Evolutionary conservation across 2,797 vertebrate species (phyloP), one percentile per base, ranked within the genome.

Genomic region (Lophura swinhoii): DNA sequence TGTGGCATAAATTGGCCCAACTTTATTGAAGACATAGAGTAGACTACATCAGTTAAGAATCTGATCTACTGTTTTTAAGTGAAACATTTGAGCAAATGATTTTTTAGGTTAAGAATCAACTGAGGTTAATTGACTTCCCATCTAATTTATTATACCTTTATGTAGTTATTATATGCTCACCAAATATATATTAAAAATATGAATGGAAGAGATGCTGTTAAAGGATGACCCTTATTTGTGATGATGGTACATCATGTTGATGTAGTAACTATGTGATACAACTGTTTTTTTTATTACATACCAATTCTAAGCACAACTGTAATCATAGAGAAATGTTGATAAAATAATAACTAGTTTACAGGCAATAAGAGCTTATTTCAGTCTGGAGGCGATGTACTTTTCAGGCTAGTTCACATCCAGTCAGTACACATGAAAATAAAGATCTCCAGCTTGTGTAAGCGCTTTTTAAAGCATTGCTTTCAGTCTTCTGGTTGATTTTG

Each of bases 71-170:
- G 4, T 31, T 95, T 95, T 87, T 59, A 80, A 87, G 59, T 91
- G 55, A 95, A 92, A 83, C 48, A 64, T 78, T 83, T 83, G 33
- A 88, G 31, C 33, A 94, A 94, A 85, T 87, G 4, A 28, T 81
- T 80, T 93, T 75, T 70, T 63, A 94, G 84, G 20, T 74, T 93
- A 53, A 70, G 72, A 91, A 83, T 73, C 67, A 74, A 39, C 41
- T 84, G 51, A 71, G n/a, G 35, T 23, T 87, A 82, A 64, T 80
- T 92, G 92, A 44, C 16, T 89, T 94, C 83, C 14, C n/a, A 14
- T 74, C 39, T 62, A 53, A 78, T 83, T 74, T 72, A 75, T 79
- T 67, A 9, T 60, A 44, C 18, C 10, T 91, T 88, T 82, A 33
- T 62, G 46, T 74, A 14, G n/a, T 41, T 53, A 90, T 93, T 87